A percentile compares a stretch with the other conserved stretches of the same genome.
Conservation (phyloP, 2,113 vertebrate species). For the Murina feae region DNA sequence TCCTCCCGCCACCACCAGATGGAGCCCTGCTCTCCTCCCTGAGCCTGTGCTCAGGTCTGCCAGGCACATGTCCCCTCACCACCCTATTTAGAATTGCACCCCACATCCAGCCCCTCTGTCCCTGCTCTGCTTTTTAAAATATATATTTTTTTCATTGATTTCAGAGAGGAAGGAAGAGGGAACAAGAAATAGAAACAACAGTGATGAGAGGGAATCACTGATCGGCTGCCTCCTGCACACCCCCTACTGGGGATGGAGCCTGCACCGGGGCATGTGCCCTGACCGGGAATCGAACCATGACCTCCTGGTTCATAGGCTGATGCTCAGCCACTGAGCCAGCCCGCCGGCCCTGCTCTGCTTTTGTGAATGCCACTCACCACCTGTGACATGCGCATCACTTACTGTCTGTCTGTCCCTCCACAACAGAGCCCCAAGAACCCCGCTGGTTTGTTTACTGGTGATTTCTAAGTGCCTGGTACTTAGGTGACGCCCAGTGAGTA, state of each 20-base stretch:
- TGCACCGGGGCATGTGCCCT: too few species aligned
- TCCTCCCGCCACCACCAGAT: neutral
- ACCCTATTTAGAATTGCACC: neutral
- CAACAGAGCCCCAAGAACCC: rapidly evolving
- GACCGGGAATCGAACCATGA: too few species aligned
- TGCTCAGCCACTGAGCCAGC: too few species aligned
- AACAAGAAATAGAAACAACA: too few species aligned
- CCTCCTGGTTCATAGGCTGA: too few species aligned
- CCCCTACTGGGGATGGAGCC: too few species aligned
- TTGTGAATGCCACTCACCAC: neutral
- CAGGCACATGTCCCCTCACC: neutral
- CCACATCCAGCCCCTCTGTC: neutral
- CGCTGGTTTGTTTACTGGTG: neutral
- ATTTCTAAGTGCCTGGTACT: neutral
- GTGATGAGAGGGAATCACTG: too few species aligned
- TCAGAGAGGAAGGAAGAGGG: too few species aligned
- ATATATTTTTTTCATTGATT: too few species aligned
- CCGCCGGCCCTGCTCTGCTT: neutral
- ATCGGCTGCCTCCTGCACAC: too few species aligned
- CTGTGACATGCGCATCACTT: neutral
- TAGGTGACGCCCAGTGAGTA: too few species aligned
- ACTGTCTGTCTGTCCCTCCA: neutral
- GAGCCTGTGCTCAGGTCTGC: neutral
- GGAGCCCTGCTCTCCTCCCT: neutral
- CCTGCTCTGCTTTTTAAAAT: neutral